Evolutionary conservation across 2,113 vertebrate species (phyloP).

Genomic region (Bettongia penicillata): DNA sequence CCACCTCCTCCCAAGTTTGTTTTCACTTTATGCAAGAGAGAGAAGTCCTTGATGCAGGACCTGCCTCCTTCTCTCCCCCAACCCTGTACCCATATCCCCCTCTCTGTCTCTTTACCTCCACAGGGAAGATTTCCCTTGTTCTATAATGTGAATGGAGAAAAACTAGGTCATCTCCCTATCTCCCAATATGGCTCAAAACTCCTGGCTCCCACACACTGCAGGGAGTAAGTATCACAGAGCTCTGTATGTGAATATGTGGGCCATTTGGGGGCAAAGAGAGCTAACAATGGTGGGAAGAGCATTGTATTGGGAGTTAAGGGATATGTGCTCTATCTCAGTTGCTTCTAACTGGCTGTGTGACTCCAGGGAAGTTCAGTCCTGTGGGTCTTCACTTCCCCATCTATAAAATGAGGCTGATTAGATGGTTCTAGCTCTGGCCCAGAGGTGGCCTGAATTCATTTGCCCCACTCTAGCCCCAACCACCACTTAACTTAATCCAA

Average conservation of each 20-base stretch:
- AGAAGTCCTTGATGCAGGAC: not conserved
- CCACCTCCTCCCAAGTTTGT: not conserved
- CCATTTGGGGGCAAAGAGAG: slow-evolving; percentile 17
- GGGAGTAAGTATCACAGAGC: slow-evolving; percentile 33
- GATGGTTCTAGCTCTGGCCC: not conserved
- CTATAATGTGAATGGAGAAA: not conserved
- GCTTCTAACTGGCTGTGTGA: slow-evolving; percentile 28
- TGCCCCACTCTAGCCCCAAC: not conserved
- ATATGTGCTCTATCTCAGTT: not conserved
- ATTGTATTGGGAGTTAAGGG: not conserved
- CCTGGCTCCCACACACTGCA: not conserved
- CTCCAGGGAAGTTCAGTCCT: slow-evolving; percentile 12
- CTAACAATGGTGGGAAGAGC: not conserved
- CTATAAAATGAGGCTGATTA: slow-evolving; percentile 15
- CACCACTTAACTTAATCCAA: not conserved
- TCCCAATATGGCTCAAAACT: not conserved
- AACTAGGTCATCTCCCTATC: slow-evolving; percentile 12
- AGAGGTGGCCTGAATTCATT: not conserved
- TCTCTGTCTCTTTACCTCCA: not conserved
- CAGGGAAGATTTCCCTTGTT: not conserved
- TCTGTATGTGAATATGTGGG: not conserved
- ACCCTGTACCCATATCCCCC: not conserved
- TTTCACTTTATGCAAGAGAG: not conserved
- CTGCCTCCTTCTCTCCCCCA: not conserved
- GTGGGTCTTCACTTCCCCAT: not conserved